Evolutionary conservation across 1,140 invertebrate species (phyloP).

Genomic region (Chlorops oryzae): DNA sequence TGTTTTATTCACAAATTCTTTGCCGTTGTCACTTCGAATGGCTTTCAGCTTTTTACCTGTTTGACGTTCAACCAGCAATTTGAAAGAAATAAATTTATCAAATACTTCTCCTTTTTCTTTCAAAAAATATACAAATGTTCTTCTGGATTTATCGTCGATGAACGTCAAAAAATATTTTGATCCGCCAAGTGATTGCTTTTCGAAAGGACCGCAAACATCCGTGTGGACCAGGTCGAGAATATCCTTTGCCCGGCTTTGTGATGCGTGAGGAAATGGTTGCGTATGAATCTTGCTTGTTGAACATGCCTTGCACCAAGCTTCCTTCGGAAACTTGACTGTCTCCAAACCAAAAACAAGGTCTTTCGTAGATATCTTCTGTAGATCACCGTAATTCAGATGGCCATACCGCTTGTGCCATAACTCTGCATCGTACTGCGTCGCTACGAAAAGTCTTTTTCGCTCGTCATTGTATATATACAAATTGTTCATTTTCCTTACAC

Average conservation of each 20-base stretch:
- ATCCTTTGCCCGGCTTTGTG: neutral
- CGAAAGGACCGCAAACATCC: conserved; percentile 45
- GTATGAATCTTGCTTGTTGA: neutral
- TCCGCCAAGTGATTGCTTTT: conserved; percentile 19
- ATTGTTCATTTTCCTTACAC: too few relatives aligned
- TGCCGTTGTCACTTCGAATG: too few relatives aligned
- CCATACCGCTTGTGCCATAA: neutral
- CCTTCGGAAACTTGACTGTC: neutral
- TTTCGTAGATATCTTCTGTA: neutral
- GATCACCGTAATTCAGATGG: neutral
- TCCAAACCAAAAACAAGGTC: neutral
- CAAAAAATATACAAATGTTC: conserved; percentile 27
- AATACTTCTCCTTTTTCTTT: conserved; percentile 31
- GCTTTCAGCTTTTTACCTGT: neutral
- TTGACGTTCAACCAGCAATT: too few relatives aligned
- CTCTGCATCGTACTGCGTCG: too few relatives aligned
- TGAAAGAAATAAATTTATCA: too few relatives aligned
- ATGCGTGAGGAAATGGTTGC: neutral
- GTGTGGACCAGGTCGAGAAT: conserved; percentile 23
- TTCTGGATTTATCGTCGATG: conserved; percentile 34
- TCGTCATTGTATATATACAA: too few relatives aligned
- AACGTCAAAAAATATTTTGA: conserved; percentile 29
- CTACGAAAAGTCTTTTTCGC: too few relatives aligned
- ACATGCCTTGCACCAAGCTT: neutral
- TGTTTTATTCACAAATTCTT: too few relatives aligned